phyloP scores from a whole-genome alignment of 2,888 invertebrate genomes.

The Notocelia uddmanniana region DNA sequence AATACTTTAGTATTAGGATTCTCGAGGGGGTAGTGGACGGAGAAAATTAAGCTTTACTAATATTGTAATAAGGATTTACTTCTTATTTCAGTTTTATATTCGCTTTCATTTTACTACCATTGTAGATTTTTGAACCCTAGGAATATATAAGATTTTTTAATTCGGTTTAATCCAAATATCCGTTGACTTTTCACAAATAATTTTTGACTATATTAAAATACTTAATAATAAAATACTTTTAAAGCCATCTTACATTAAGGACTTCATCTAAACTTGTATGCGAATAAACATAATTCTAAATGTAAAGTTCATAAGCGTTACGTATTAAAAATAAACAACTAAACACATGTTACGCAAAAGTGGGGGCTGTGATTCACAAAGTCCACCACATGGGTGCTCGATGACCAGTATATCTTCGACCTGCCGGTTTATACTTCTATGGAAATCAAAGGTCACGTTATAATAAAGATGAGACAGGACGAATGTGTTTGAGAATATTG shows the following conservation, averaged over 20 bases:
- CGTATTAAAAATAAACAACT: constrained; percentile 28
- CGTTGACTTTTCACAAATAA: no score
- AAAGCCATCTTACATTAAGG: no score
- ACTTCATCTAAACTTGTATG: background rate
- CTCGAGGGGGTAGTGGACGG: constrained; percentile 8
- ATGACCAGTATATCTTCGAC: background rate
- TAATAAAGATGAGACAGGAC: background rate
- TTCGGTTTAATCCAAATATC: no score
- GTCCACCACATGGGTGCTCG: background rate
- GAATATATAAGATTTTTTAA: no score
- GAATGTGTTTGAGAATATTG: background rate
- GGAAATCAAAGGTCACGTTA: background rate
- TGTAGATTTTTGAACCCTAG: background rate
- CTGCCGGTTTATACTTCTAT: background rate
- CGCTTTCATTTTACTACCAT: background rate
- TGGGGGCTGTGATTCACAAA: constrained; percentile 34
- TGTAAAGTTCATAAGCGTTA: constrained; percentile 6
- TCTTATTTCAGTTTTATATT: background rate
- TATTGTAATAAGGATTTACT: background rate
- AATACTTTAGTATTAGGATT: constrained; percentile 14
- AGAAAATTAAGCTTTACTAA: constrained; percentile 3
- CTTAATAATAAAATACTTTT: no score
- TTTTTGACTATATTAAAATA: no score
- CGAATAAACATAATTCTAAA: constrained; percentile 2
- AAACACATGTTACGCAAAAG: constrained; percentile 38